A percentile compares a stretch with the other conserved stretches of the same genome.
These are phyloP conservation scores for Candidula unifasciata DNA, from an alignment of 2,888 invertebrate species.

Conservation along the genomic window DNA sequence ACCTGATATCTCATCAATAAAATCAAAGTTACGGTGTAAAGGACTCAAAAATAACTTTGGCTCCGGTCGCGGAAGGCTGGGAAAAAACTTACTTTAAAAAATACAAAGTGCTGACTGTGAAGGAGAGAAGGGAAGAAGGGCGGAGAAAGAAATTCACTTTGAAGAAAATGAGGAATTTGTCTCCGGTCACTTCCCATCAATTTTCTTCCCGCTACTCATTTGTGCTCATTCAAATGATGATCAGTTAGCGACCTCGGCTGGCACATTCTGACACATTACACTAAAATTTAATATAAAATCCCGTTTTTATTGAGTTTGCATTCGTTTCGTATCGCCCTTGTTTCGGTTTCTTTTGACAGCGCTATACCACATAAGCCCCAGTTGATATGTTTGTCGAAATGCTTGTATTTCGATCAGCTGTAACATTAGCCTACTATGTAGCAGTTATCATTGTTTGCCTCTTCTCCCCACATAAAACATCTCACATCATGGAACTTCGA, in stretches of 20 bases:
- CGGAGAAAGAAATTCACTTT: not conserved
- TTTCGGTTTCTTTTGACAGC: not conserved
- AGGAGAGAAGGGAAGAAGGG: not conserved
- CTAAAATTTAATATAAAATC: slow-evolving; percentile 30
- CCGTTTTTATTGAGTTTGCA: slow-evolving; percentile 17
- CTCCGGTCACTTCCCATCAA: slow-evolving; percentile 15
- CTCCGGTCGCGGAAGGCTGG: too few relatives aligned
- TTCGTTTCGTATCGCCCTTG: not conserved
- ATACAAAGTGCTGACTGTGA: not conserved
- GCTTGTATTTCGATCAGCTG: too few relatives aligned
- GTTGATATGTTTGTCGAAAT: not conserved
- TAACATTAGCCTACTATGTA: too few relatives aligned
- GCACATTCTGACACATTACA: slow-evolving; percentile 32
- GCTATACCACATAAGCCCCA: not conserved
- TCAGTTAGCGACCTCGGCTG: slow-evolving; percentile 6
- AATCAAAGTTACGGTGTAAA: too few relatives aligned
- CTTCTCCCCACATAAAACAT: too few relatives aligned
- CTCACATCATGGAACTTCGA: too few relatives aligned
- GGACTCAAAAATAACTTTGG: too few relatives aligned
- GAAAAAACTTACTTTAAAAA: not conserved
- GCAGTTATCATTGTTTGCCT: too few relatives aligned
- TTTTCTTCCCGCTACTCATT: slow-evolving; percentile 24
- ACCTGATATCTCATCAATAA: too few relatives aligned
- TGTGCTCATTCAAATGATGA: slow-evolving; percentile 26
- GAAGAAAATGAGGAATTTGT: slow-evolving; percentile 42